These are phyloP conservation scores for Heliornis fulica DNA, from an alignment of 2,113 vertebrate genomes.

Conservation along the genomic window DNA sequence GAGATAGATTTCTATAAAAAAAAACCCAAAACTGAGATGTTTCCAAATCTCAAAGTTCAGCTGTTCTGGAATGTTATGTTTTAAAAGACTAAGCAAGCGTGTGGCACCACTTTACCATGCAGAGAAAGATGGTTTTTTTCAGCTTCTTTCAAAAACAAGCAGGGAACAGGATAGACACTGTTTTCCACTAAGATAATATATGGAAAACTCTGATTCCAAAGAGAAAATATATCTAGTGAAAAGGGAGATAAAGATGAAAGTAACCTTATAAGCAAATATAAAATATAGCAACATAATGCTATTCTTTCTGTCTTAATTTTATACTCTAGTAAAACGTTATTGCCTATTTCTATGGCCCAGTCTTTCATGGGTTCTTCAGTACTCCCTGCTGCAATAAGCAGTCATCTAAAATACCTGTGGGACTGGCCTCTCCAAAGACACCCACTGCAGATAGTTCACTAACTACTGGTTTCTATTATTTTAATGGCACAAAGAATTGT, in stretches of 20 bases:
- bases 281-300: neutral
- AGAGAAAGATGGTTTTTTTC: neutral
- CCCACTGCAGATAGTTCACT: neutral
- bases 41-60: neutral
- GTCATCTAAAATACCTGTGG: neutral
- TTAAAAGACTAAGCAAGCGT: neutral
- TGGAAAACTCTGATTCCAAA: neutral
- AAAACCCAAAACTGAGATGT: too few species aligned
- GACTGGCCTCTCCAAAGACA: neutral
- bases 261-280: neutral
- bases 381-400: neutral
- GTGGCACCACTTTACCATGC: neutral
- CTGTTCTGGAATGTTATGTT: neutral
- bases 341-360: neutral
- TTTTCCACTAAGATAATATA: neutral
- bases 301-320: neutral
- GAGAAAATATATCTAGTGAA: neutral
- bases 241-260: neutral
- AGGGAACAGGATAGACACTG: neutral
- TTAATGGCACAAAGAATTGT: neutral
- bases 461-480: neutral
- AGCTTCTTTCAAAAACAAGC: neutral
- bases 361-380: neutral
- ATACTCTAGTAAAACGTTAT: neutral
- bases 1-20: neutral